These are phyloP conservation scores for Arremon aurantiirostris DNA, from an alignment of 2,797 vertebrate species.

Conservation along the genomic window DNA sequence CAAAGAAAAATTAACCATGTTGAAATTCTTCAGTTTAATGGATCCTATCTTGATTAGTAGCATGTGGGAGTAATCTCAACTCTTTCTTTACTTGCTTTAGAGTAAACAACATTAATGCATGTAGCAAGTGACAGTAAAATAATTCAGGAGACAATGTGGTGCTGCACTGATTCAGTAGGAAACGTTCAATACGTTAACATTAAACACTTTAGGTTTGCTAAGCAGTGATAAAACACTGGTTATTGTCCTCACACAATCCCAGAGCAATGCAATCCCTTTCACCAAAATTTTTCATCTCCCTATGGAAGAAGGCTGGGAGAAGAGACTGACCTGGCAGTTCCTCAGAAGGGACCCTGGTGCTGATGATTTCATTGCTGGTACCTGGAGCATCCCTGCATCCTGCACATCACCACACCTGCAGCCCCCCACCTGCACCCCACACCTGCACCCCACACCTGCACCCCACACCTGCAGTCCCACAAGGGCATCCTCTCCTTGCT, in stretches of 20 bases:
- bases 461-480: too few relatives aligned
- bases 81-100: not conserved
- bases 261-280: not conserved
- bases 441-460: not conserved
- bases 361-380: fast-evolving
- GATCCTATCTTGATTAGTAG: not conserved
- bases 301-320: fast-evolving
- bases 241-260: not conserved
- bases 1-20: not conserved
- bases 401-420: too few relatives aligned
- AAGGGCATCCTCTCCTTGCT: not conserved
- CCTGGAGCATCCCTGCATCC: not conserved
- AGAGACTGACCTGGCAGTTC: not conserved
- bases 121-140: not conserved
- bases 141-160: not conserved
- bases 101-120: not conserved
- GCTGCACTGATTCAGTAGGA: not conserved
- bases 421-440: not conserved
- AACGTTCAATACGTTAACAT: not conserved
- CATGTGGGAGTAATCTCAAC: not conserved
- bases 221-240: not conserved
- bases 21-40: not conserved
- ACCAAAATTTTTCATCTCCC: not conserved
- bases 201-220: not conserved
- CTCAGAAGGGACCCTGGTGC: not conserved